A percentile compares a stretch with the other conserved stretches of the same genome.
Evolutionary conservation across 2,888 invertebrate species (phyloP).

Genomic region (Drosophila affinis): DNA sequence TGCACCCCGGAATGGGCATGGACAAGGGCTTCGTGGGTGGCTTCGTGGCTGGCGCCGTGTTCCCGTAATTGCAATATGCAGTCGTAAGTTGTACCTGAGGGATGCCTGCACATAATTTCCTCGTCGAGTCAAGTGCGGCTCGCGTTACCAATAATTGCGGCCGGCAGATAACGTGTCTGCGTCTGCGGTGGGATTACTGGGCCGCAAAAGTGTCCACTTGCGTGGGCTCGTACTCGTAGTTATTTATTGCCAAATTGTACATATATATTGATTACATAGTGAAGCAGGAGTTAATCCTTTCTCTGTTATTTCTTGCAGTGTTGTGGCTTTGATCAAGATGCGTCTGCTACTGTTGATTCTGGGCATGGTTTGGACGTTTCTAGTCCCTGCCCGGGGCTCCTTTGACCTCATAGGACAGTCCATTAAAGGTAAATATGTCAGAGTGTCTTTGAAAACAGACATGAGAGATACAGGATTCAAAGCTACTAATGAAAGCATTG

Average conservation of each 20-base stretch:
- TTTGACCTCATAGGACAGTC: slow-evolving; percentile 70
- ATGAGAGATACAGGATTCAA: background rate
- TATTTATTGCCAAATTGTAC: slow-evolving; percentile 12
- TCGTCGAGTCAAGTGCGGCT: slow-evolving; percentile 36
- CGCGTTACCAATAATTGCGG: slow-evolving; percentile 67
- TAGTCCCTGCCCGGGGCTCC: slow-evolving; percentile 30
- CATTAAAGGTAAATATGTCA: slow-evolving; percentile 71
- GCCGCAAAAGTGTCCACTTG: slow-evolving; percentile 20
- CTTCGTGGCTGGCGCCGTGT: slow-evolving; percentile 25
- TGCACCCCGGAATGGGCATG: slow-evolving; percentile 2
- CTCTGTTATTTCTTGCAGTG: slow-evolving; percentile 37
- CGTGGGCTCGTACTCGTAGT: slow-evolving; percentile 10
- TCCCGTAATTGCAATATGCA: slow-evolving; percentile 45
- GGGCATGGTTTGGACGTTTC: slow-evolving; percentile 28
- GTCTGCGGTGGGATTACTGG: slow-evolving; percentile 61
- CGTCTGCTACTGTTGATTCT: slow-evolving; percentile 34
- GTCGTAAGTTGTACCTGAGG: slow-evolving; percentile 23
- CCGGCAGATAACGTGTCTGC: slow-evolving; percentile 40
- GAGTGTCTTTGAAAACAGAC: background rate
- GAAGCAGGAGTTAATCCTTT: slow-evolving; percentile 14
- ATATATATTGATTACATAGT: slow-evolving; percentile 17
- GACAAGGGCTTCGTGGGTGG: slow-evolving; percentile 24
- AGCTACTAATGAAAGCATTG: too few relatives aligned
- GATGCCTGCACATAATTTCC: slow-evolving; percentile 39
- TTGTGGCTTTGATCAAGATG: slow-evolving; percentile 44